These are phyloP conservation scores for Carettochelys insculpta DNA, from an alignment of 2,113 vertebrate species.

Conservation along the genomic window DNA sequence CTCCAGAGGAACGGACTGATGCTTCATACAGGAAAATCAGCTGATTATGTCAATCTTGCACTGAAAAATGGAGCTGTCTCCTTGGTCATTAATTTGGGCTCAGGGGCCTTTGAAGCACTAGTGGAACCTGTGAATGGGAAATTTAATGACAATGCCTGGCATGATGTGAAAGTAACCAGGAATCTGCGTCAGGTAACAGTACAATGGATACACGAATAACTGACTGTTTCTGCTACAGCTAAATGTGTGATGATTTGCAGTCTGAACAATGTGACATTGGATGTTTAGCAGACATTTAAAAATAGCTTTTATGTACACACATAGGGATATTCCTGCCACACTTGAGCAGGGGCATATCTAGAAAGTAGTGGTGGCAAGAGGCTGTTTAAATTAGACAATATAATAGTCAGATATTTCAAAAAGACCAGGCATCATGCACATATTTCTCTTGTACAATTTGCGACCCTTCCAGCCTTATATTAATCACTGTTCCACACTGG, in stretches of 20 bases:
- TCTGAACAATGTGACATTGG: constrained; percentile 52
- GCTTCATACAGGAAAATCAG: constrained; percentile 99
- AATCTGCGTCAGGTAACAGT: constrained; percentile 99
- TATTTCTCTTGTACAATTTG: constrained; percentile 30
- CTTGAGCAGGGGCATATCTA: constrained; percentile 92
- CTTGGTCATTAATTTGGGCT: constrained; percentile 99
- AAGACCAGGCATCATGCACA: background rate
- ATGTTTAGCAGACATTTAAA: constrained; percentile 72
- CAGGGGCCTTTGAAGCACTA: constrained; percentile 99
- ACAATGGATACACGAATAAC: constrained; percentile 88
- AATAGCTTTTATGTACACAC: constrained; percentile 68
- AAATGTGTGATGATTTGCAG: constrained; percentile 74
- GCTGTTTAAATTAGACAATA: constrained; percentile 55
- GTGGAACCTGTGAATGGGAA: constrained; percentile 99
- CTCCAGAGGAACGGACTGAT: constrained; percentile 99
- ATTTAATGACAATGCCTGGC: constrained; percentile 99
- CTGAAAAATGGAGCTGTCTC: constrained; percentile 99
- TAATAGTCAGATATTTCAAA: constrained; percentile 8
- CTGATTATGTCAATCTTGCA: constrained; percentile 99
- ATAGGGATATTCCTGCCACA: constrained; percentile 80
- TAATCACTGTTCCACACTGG: background rate
- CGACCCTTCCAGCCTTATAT: constrained; percentile 47
- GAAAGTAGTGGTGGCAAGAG: constrained; percentile 77
- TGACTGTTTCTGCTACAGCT: constrained; percentile 73
- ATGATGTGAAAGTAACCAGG: constrained; percentile 99